Evolutionary conservation across 2,113 vertebrate species (phyloP).

Genomic region (Petromus typicus): DNA sequence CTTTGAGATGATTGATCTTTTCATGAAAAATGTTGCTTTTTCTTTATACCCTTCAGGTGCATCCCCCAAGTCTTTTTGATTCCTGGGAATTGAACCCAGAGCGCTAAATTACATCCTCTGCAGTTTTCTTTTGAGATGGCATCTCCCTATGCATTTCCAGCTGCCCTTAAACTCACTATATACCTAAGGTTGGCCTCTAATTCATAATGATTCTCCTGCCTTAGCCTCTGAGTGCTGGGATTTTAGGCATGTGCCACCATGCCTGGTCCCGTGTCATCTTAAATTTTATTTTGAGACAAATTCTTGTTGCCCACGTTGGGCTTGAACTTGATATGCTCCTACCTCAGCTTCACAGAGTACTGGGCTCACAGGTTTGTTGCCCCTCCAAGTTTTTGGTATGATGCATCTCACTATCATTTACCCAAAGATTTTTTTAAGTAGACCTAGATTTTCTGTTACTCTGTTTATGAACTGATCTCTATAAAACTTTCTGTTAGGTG

Average conservation of each 20-base stretch:
- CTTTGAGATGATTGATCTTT: conserved; percentile 5
- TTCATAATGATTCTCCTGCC: neutral
- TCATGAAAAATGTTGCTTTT: conserved; percentile 30
- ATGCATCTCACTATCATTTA: neutral
- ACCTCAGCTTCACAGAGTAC: neutral
- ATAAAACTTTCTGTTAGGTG: neutral
- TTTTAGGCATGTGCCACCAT: neutral
- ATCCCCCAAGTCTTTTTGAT: neutral
- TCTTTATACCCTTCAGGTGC: neutral
- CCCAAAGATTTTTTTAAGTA: neutral
- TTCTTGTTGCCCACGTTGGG: neutral
- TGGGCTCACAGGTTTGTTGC: neutral
- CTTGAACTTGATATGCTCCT: neutral
- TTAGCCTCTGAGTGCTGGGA: neutral
- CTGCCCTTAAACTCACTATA: neutral
- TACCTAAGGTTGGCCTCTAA: neutral
- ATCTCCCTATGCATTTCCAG: neutral
- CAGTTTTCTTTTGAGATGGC: neutral
- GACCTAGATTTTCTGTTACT: neutral
- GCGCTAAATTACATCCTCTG: neutral
- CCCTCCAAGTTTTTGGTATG: neutral
- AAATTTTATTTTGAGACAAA: neutral
- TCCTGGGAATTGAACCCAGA: neutral
- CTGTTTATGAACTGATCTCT: neutral
- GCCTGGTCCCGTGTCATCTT: neutral